phyloP scores from a whole-genome alignment of 2,797 vertebrate genomes.

The Gambelia wislizenii region DNA sequence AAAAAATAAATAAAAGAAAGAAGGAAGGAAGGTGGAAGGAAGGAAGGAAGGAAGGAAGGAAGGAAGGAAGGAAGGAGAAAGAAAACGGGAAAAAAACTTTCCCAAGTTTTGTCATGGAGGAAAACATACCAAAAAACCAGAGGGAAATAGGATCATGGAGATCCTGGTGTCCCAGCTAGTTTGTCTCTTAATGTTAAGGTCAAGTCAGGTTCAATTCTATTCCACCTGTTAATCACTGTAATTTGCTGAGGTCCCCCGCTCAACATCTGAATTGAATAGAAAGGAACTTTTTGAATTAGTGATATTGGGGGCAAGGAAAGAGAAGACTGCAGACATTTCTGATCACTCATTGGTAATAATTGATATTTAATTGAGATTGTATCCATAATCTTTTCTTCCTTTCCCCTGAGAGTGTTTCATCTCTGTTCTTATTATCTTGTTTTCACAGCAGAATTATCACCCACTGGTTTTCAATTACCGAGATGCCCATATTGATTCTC shows the following conservation, averaged over 20 bases:
- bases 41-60: no score
- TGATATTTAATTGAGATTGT: slow-evolving; percentile 82
- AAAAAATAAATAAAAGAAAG: no score
- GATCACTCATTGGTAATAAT: slow-evolving; percentile 75
- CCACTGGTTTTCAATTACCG: slow-evolving; percentile 86
- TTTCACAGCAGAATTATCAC: slow-evolving; percentile 81
- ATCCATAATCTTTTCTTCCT: slow-evolving; percentile 80
- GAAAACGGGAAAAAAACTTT: neutral
- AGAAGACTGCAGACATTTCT: slow-evolving; percentile 73
- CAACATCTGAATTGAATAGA: no score
- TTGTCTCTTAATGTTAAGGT: no score
- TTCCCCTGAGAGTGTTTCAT: slow-evolving; percentile 71
- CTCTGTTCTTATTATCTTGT: slow-evolving; percentile 83
- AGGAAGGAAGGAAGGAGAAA: no score
- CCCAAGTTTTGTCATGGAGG: neutral
- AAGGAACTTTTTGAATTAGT: no score
- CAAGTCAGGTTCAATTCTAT: no score
- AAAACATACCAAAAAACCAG: neutral
- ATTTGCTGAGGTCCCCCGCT: no score
- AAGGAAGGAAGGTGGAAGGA: no score
- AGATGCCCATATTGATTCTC: slow-evolving; percentile 81
- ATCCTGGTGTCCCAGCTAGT: neutral
- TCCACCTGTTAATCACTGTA: no score
- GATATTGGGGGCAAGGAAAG: slow-evolving; percentile 50
- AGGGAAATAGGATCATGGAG: neutral